Base-by-base conservation (phyloP, 2,888 invertebrate species). In the Leptinotarsa tumamoca region DNA sequence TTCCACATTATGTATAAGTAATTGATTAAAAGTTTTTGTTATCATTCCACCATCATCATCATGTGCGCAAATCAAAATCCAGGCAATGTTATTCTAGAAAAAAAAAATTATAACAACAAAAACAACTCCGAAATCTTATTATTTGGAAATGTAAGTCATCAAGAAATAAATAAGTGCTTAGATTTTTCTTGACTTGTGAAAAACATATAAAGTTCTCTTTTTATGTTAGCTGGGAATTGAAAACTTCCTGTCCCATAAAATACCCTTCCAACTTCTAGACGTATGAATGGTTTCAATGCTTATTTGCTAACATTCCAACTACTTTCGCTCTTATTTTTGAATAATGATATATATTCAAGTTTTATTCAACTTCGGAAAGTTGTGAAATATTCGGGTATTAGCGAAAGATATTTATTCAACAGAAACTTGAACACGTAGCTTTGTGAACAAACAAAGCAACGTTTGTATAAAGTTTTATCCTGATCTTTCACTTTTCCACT, bases 301-400 rank as follows among this genome's bases (percentile, higher is more conserved):
- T 18, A 54, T 54, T 54, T 54, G 54, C 10, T 13, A 18, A 54
- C 54, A 54, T 54, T 54, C 54, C n/a, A 58, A 58, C 21, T 23
- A 58, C 58, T 58, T 14, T 58, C 58, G 58, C 58, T 23, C 23
- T 58, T 58, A 58, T 58, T 58, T 58, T 58, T 58, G 58, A 58
- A 23, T 58, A 58, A 58, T 58, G 58, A 58, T 58, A 58, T 58
- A 58, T 58, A 14, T 23, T 21, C 23, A 58, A 58, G 21, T 58
- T 58, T 58, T 21, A 21, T 58, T 58, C 14, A 27, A 5, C 58
- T 58, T 58, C 23, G 58, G 15, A 58, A 58, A 58, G 23, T 58
- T 58, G 21, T 58, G 58, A 58, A 58, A 58, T 58, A 58, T 58
- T 58, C 23, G 15, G 4, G 58, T 58, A 58, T 58, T 58, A 58